Base-by-base conservation (phyloP, 2,113 vertebrate species). In the Oplegnathus fasciatus region DNA sequence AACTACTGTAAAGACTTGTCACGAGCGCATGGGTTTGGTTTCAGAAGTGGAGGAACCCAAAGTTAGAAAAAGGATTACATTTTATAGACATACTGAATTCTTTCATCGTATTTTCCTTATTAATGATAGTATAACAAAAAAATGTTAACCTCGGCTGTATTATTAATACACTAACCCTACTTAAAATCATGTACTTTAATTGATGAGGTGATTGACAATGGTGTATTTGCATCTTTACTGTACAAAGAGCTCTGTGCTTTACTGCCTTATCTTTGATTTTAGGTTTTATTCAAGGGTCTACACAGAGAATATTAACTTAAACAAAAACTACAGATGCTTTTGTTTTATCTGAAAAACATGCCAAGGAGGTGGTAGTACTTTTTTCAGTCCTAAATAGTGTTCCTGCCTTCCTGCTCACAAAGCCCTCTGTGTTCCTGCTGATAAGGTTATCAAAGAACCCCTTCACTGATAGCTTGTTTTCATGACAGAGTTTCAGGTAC, bases 351-450 rank as follows among this genome's bases (percentile, higher is more conserved):
- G 1, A 28, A 28, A 60, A 32, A 60, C 28, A 61, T 32, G 30
- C 15, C 0, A 1, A 6, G 1, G 58, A 18, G 17, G 32, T 15
- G 44, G 44, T 48, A 14, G 44, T 48, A 13, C 14, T 2, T 40
- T 11, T 65, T n/a, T n/a, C 22, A 13, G 1, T 34, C 17, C 32
- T 62, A 20, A 62, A 34, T 11, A 10, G 3, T 18, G 30, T 18
- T n/a, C n/a, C n/a, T n/a, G n/a, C n/a, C n/a, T 46, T 14, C 24
- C 26, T 34, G 40, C 42, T 44, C 24, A 87, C 71, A 80, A 57
- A 84, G 32, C 40, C 48, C 18, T 70, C 6, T 32, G 37, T 81
- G 30, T 67, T 42, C 26, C 61, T 40, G 50, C 50, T 60, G 2
- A 61, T 48, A 60, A 54, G 8, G 10, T 62, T 57, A 52, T 64